These are phyloP conservation scores for Cyclina sinensis DNA, from an alignment of 1,140 invertebrate genomes.

Conservation along the genomic window DNA sequence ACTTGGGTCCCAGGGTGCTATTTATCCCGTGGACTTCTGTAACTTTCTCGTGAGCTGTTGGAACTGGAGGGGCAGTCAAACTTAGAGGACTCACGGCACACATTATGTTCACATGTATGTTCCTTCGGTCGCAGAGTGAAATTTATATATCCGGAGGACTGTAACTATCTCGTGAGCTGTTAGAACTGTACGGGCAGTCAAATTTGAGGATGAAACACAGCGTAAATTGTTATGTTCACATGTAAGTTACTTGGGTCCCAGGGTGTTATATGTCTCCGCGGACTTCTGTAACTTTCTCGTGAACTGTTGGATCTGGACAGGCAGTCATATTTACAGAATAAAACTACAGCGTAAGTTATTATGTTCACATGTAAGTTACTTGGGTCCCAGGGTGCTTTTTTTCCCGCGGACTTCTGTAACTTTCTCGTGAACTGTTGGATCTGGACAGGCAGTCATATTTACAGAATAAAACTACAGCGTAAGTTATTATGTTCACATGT, in stretches of 20 bases:
- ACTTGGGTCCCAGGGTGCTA: slow-evolving; percentile 3
- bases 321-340: neutral
- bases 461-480: no score
- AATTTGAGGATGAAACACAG: no score
- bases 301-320: no score
- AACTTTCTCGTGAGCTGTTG: slow-evolving; percentile 10
- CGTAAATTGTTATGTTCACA: neutral
- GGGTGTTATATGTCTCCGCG: neutral
- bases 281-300: no score
- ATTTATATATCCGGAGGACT: no score
- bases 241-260: slow-evolving; percentile 55
- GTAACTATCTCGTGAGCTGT: no score
- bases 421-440: neutral
- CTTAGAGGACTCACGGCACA: no score
- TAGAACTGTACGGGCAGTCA: no score
- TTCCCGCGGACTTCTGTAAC: neutral
- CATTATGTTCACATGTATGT: no score
- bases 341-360: neutral
- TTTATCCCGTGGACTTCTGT: slow-evolving; percentile 13
- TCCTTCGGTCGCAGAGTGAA: no score
- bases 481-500: neutral
- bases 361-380: slow-evolving; percentile 40
- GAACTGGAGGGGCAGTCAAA: neutral
- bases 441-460: neutral
- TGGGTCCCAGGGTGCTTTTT: slow-evolving; percentile 22